phyloP scores from a whole-genome alignment of 2,888 invertebrate genomes.

The Perdita meconis region DNA sequence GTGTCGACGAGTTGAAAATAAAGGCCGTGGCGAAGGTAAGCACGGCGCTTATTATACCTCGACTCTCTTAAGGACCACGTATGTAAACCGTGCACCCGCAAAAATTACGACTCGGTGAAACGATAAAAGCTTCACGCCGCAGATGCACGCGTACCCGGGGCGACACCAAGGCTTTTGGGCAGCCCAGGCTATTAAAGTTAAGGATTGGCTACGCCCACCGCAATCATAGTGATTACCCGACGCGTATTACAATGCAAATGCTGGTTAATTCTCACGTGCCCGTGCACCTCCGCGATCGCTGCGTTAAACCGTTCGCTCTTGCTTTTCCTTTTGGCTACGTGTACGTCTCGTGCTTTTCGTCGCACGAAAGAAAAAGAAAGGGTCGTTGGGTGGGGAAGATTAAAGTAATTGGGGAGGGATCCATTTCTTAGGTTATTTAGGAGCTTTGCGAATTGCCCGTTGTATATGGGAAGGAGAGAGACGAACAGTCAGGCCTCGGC shows the following conservation, averaged over 20 bases:
- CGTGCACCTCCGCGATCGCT: slow-evolving; percentile 49
- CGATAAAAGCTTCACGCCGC: slow-evolving; percentile 76
- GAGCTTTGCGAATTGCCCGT: too few species aligned
- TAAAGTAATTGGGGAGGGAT: background rate
- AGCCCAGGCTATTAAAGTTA: slow-evolving; percentile 78
- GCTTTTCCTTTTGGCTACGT: slow-evolving; percentile 6
- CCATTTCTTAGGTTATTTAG: background rate
- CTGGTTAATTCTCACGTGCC: slow-evolving; percentile 74
- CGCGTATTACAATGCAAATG: slow-evolving; percentile 80
- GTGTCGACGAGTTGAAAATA: slow-evolving; percentile 48
- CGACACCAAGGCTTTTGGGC: slow-evolving; percentile 76
- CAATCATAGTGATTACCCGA: slow-evolving; percentile 80
- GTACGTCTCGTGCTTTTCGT: background rate
- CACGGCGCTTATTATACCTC: slow-evolving; percentile 61
- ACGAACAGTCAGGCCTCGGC: too few species aligned
- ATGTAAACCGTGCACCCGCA: slow-evolving; percentile 61
- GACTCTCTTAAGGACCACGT: slow-evolving; percentile 49
- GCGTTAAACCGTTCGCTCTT: slow-evolving; percentile 45
- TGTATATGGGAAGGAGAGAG: too few species aligned
- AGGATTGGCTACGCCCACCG: slow-evolving; percentile 78
- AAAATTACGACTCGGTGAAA: slow-evolving; percentile 75
- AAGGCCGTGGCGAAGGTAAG: slow-evolving; percentile 39
- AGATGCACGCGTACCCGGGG: slow-evolving; percentile 55
- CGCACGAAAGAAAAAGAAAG: background rate
- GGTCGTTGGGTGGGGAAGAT: background rate